Evolutionary conservation across 2,797 vertebrate species (phyloP).

Genomic region (Cryptoprocta ferox): DNA sequence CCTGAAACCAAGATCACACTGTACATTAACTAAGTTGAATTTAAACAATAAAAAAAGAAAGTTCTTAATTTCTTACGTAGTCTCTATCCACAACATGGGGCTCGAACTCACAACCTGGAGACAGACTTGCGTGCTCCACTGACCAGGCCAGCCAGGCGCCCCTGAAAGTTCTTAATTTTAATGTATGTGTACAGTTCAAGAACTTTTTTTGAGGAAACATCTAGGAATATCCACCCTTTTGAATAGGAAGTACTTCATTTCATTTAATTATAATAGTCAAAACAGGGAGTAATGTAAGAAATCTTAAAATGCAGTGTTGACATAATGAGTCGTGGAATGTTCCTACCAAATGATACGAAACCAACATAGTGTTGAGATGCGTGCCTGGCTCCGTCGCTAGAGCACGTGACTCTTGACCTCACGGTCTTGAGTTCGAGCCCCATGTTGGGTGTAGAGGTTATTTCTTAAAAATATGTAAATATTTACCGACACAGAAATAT

Average conservation of each 20-base stretch:
- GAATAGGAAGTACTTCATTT: neutral
- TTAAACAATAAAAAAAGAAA: too few species aligned
- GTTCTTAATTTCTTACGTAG: neutral
- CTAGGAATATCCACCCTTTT: neutral
- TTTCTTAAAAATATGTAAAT: neutral
- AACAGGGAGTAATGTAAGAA: accelerated
- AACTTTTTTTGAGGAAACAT: neutral
- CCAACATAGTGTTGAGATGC: neutral
- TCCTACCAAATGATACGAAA: neutral
- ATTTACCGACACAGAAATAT: neutral
- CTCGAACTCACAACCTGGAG: neutral
- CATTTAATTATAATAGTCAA: neutral
- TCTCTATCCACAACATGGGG: neutral
- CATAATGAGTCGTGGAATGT: neutral
- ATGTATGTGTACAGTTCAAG: neutral
- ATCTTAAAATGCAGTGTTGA: neutral
- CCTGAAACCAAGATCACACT: too few species aligned
- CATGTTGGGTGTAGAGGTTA: neutral
- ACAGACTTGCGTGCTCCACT: neutral
- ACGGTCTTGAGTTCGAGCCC: neutral
- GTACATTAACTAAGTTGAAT: too few species aligned
- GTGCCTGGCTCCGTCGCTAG: neutral
- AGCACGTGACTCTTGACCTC: neutral
- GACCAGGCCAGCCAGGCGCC: neutral
- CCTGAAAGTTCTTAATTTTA: neutral